A percentile compares a stretch with the other conserved stretches of the same genome.
phyloP scores from a whole-genome alignment of 2,888 invertebrate species.

The Creontiades dilutus region DNA sequence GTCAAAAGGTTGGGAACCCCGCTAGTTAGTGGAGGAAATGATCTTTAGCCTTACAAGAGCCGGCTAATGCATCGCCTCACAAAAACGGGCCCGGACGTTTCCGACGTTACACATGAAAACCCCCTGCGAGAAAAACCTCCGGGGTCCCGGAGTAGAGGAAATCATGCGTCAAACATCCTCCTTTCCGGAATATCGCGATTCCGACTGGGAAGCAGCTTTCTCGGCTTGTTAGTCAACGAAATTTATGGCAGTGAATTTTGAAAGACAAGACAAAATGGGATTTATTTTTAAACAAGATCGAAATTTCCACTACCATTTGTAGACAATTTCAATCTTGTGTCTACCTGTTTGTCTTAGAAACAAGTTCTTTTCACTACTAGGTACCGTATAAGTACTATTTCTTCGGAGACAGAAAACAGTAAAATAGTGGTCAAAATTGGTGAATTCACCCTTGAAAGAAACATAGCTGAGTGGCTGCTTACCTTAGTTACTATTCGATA shows the following conservation, averaged over 20 bases:
- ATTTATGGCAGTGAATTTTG: background rate
- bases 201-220: background rate
- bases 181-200: constrained; percentile 18
- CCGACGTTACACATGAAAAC: constrained; percentile 37
- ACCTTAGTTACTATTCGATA: no score
- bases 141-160: constrained; percentile 41
- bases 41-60: constrained; percentile 63
- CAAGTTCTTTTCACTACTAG: no score
- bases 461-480: no score
- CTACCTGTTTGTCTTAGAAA: no score
- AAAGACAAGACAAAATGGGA: no score
- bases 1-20: constrained; percentile 57
- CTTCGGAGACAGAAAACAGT: no score
- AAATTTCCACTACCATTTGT: no score
- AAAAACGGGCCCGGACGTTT: constrained; percentile 46
- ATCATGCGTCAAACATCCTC: constrained; percentile 68
- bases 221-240: background rate
- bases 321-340: no score
- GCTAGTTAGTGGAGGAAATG: constrained; percentile 69
- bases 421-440: no score
- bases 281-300: no score
- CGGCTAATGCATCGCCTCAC: constrained; percentile 56
- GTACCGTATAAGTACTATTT: no score
- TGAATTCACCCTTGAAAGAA: no score
- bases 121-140: background rate